A percentile compares a stretch with the other conserved stretches of the same genome.
Evolutionary conservation across 2,888 invertebrate species (phyloP).

Genomic region (Chrysopilus asiliformis): DNA sequence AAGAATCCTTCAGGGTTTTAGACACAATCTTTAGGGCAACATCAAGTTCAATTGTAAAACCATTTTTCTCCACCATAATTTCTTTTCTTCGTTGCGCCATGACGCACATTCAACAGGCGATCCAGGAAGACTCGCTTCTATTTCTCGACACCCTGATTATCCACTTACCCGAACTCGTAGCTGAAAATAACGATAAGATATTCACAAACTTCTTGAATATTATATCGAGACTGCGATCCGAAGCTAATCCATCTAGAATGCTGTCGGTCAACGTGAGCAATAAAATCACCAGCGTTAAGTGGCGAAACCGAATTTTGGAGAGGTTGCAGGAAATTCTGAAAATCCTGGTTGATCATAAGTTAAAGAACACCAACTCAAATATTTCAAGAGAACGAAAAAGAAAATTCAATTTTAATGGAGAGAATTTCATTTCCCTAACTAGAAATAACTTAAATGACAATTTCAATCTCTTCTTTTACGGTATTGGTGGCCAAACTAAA

Average conservation of each 20-base stretch:
- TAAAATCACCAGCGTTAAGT: conserved; percentile 60
- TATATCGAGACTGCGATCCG: conserved; percentile 59
- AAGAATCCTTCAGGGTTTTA: conserved; percentile 38
- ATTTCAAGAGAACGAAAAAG: neutral
- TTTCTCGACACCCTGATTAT: conserved; percentile 64
- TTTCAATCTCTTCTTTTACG: conserved; percentile 36
- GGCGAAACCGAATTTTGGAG: conserved; percentile 63
- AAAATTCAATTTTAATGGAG: neutral
- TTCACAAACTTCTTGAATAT: conserved; percentile 70
- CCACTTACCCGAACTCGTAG: conserved; percentile 51
- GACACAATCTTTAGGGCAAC: conserved; percentile 25
- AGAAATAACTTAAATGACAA: conserved; percentile 24
- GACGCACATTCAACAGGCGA: conserved; percentile 69
- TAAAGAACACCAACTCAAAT: neutral
- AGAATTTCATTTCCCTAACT: conserved; percentile 11
- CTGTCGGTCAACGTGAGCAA: conserved; percentile 56
- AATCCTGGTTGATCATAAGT: conserved; percentile 25
- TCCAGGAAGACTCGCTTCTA: conserved; percentile 71
- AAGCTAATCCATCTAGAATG: conserved; percentile 51
- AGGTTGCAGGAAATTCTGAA: conserved; percentile 51
- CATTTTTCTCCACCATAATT: conserved; percentile 64
- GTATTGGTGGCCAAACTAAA: conserved; percentile 26
- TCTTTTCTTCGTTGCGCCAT: conserved; percentile 77
- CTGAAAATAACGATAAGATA: conserved; percentile 52
- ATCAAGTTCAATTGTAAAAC: conserved; percentile 27